Conservation (phyloP, 2,888 invertebrate genomes). For the Agriotes lineatus region DNA sequence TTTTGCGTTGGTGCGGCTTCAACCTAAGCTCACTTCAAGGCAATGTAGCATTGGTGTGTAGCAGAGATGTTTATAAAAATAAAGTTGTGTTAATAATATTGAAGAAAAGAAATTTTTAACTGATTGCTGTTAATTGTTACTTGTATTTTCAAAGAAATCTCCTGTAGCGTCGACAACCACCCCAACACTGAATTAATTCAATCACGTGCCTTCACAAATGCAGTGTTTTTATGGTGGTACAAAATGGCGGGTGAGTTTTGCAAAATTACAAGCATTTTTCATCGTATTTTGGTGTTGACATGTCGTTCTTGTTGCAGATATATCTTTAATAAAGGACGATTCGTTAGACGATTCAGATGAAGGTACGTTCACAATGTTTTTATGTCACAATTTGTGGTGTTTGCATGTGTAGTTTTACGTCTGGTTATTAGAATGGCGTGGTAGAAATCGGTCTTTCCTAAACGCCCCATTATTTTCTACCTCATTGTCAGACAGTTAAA, state of each 20-base stretch:
- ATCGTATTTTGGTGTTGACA: constrained; percentile 31
- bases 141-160: neutral
- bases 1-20: neutral
- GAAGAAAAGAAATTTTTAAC: neutral
- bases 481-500: neutral
- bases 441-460: neutral
- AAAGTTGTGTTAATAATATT: constrained; percentile 5
- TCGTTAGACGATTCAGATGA: constrained; percentile 62
- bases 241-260: constrained; percentile 66
- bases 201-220: constrained; percentile 64
- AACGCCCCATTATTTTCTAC: neutral
- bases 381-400: constrained; percentile 29
- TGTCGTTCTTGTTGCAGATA: constrained; percentile 58
- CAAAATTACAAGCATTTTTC: constrained; percentile 33
- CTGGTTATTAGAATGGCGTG: constrained; percentile 23
- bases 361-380: constrained; percentile 59
- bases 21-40: constrained; percentile 6
- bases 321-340: constrained; percentile 61
- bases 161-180: constrained; percentile 25
- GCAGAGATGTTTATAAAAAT: constrained; percentile 14
- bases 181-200: constrained; percentile 38
- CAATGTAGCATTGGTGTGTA: constrained; percentile 5
- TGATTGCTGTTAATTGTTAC: neutral
- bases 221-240: constrained; percentile 64
- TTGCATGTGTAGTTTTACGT: constrained; percentile 17